Evolutionary conservation across 2,888 invertebrate genomes (phyloP).

Genomic region (Gortyna flavago): DNA sequence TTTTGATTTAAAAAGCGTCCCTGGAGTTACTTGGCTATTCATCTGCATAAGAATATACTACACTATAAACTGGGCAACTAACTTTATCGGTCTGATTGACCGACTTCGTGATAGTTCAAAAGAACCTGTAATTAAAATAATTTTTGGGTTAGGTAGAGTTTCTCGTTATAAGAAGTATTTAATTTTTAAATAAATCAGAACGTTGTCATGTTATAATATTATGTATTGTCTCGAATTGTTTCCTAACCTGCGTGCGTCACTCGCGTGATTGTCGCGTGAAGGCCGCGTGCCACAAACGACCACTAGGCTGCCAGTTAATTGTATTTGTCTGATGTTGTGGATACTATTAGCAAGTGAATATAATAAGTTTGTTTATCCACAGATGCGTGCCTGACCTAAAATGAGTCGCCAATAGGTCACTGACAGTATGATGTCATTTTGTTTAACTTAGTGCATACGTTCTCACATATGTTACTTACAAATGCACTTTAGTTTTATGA

Average conservation of each 20-base stretch:
- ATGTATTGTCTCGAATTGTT: neutral
- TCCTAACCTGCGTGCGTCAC: slow-evolving; percentile 29
- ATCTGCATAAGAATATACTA: neutral
- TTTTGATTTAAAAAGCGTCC: neutral
- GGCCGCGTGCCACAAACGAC: slow-evolving; percentile 66
- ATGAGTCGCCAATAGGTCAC: slow-evolving; percentile 29
- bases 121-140: neutral
- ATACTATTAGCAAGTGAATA: slow-evolving; percentile 71
- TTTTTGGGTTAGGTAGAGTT: neutral
- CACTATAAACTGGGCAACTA: no score
- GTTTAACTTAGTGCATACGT: neutral
- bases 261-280: slow-evolving; percentile 67
- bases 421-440: slow-evolving; percentile 19
- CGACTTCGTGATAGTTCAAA: no score
- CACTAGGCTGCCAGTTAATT: slow-evolving; percentile 61
- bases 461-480: neutral
- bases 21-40: neutral
- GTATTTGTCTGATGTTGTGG: slow-evolving; percentile 72
- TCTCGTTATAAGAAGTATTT: neutral
- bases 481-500: neutral
- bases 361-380: slow-evolving; percentile 64
- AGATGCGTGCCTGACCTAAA: slow-evolving; percentile 68
- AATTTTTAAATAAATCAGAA: neutral
- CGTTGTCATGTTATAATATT: slow-evolving; percentile 5
- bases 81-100: neutral